These are phyloP conservation scores for Aurelia sp. DNA, from an alignment of 30 jellyfish, hydroid and myxozoan species.

Conservation along the genomic window DNA sequence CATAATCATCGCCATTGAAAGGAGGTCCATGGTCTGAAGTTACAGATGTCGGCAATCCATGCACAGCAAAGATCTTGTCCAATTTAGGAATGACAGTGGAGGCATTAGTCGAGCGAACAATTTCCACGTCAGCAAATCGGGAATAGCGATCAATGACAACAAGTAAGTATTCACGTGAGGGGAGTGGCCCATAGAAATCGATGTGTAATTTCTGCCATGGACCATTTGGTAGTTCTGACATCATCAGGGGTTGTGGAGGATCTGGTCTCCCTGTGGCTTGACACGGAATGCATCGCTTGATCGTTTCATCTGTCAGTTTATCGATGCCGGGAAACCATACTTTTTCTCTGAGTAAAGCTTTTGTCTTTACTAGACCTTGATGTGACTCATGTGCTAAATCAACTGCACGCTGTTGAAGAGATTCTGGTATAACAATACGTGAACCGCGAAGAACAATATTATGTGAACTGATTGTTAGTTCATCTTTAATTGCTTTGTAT, in stretches of 20 bases:
- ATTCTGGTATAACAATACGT: conserved; percentile 44
- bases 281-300: conserved; percentile 47
- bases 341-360: conserved; percentile 15
- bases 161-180: conserved; percentile 30
- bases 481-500: conserved; percentile 13
- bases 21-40: conserved; percentile 65
- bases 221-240: conserved; percentile 16
- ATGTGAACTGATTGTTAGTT: conserved; percentile 26
- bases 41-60: conserved; percentile 26
- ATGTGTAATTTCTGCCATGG: conserved; percentile 49
- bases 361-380: conserved; percentile 46
- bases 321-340: conserved; percentile 58
- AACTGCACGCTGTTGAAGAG: conserved; percentile 33
- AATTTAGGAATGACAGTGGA: conserved; percentile 41
- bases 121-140: conserved; percentile 49
- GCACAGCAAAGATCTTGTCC: conserved; percentile 31
- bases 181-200: conserved; percentile 56
- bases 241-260: conserved; percentile 36
- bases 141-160: conserved; percentile 32
- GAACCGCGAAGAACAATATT: conserved; percentile 22
- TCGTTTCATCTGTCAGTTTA: background rate
- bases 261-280: conserved; percentile 39
- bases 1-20: conserved; percentile 38
- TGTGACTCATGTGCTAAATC: conserved; percentile 51
- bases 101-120: conserved; percentile 32